A percentile compares a stretch with the other conserved stretches of the same genome.
Evolutionary conservation across 2,797 vertebrate species (phyloP).

Genomic region (Sebastes kiyomatsui): DNA sequence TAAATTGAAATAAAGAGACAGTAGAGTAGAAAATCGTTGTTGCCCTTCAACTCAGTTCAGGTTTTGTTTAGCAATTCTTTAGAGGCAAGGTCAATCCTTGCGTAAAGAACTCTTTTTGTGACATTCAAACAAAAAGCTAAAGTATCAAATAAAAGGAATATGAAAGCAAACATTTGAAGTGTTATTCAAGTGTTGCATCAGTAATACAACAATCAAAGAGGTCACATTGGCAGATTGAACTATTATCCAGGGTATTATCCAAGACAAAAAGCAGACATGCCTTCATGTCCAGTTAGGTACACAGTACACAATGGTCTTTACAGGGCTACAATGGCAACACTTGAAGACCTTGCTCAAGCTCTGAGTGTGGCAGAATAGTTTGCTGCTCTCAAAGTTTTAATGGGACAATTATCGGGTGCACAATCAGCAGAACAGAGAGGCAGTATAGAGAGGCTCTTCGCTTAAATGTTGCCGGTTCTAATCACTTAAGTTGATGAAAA

Average conservation of each 20-base stretch:
- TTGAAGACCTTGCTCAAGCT: not conserved
- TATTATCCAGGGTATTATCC: not conserved
- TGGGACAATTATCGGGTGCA: constrained; percentile 51
- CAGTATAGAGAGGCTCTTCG: constrained; percentile 9
- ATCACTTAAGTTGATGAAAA: constrained; percentile 47
- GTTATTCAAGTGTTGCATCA: not conserved
- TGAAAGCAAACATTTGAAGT: not conserved
- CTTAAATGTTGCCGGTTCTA: constrained; percentile 34
- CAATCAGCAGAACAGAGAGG: constrained; percentile 44
- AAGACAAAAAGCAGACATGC: not conserved
- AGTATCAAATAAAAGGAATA: not conserved
- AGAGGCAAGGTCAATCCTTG: not conserved
- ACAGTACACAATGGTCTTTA: not conserved
- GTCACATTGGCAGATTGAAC: not conserved
- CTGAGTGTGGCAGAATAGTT: constrained; percentile 5
- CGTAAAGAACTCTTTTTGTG: not conserved
- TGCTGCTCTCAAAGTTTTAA: constrained; percentile 49
- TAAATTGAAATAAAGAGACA: not conserved
- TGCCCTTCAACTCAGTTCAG: not conserved
- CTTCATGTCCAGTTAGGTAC: not conserved
- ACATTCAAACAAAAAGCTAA: not conserved
- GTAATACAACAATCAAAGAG: not conserved
- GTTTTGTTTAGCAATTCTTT: not conserved
- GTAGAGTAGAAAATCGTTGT: not conserved
- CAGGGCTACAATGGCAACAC: not conserved